Conservation (phyloP, 2,888 invertebrate genomes). For the Protophormia terraenovae region DNA sequence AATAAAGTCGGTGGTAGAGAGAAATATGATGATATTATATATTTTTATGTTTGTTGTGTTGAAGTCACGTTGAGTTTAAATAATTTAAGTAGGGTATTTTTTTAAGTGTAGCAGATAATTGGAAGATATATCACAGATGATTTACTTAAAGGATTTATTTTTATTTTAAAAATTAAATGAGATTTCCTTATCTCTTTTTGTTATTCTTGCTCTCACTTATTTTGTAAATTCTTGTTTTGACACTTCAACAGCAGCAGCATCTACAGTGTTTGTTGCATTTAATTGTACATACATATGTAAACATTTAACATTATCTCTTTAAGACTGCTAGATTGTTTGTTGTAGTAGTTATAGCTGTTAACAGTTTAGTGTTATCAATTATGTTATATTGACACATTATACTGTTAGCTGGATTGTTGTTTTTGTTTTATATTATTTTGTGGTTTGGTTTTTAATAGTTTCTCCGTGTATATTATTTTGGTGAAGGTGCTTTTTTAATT, state of each 20-base stretch:
- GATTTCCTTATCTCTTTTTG: not conserved
- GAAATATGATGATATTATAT: not conserved
- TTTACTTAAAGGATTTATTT: constrained; percentile 40
- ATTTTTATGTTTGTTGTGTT: not conserved
- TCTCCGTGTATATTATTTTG: constrained; percentile 28
- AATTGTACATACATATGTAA: not conserved
- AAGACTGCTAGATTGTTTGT: constrained; percentile 1
- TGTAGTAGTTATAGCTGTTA: constrained; percentile 3
- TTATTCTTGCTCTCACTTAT: not conserved
- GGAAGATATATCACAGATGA: constrained; percentile 63
- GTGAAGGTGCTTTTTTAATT: constrained; percentile 4
- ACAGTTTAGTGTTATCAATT: constrained; percentile 29
- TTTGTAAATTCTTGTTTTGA: constrained; percentile 17
- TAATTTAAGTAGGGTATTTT: not conserved
- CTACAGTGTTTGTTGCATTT: not conserved
- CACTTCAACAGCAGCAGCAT: constrained; percentile 24
- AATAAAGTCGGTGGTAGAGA: constrained; percentile 37
- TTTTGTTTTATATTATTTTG: constrained; percentile 25
- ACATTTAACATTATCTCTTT: constrained; percentile 23
- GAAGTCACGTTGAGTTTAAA: not conserved
- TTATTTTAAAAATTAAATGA: too few relatives aligned
- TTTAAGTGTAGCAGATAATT: constrained; percentile 25
- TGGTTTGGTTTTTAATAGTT: constrained; percentile 10
- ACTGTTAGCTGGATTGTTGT: constrained; percentile 44
- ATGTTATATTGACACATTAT: constrained; percentile 50